phyloP scores from a whole-genome alignment of 2,888 invertebrate species.

The Amphipoea oculea region DNA sequence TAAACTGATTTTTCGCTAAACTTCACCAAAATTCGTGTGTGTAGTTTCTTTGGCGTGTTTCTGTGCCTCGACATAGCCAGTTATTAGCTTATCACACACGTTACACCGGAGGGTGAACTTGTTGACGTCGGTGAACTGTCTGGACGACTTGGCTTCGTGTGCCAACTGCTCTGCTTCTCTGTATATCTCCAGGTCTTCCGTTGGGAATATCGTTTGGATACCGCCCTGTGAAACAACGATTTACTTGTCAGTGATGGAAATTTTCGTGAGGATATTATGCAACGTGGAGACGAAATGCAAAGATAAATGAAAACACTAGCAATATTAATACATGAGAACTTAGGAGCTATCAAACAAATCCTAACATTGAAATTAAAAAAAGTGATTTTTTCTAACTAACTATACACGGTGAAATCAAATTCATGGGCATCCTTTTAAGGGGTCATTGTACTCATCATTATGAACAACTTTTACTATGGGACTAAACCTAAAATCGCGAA shows the following conservation, averaged over 20 bases:
- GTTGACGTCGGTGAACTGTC: constrained; percentile 97
- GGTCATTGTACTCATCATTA: too few species aligned
- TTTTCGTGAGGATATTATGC: background rate
- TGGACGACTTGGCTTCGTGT: constrained; percentile 95
- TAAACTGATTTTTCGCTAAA: constrained; percentile 83
- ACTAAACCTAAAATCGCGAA: too few species aligned
- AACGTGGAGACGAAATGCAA: background rate
- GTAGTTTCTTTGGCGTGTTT: constrained; percentile 96
- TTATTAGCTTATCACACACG: constrained; percentile 94
- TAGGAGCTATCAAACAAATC: background rate
- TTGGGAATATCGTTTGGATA: constrained; percentile 95
- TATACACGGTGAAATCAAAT: background rate
- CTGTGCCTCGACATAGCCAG: constrained; percentile 95
- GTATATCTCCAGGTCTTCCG: constrained; percentile 93
- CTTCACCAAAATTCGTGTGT: constrained; percentile 95
- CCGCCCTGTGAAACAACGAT: constrained; percentile 90
- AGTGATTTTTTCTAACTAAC: background rate
- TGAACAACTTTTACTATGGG: too few species aligned
- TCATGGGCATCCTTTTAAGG: too few species aligned
- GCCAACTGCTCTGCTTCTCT: constrained; percentile 96
- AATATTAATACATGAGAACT: background rate
- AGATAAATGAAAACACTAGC: background rate
- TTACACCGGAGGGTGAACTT: constrained; percentile 96
- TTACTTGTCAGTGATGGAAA: background rate
- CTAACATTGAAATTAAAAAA: background rate